Evolutionary conservation across 2,888 invertebrate genomes (phyloP), one percentile per base, ranked within the genome.

Genomic region (Leucoma salicis): DNA sequence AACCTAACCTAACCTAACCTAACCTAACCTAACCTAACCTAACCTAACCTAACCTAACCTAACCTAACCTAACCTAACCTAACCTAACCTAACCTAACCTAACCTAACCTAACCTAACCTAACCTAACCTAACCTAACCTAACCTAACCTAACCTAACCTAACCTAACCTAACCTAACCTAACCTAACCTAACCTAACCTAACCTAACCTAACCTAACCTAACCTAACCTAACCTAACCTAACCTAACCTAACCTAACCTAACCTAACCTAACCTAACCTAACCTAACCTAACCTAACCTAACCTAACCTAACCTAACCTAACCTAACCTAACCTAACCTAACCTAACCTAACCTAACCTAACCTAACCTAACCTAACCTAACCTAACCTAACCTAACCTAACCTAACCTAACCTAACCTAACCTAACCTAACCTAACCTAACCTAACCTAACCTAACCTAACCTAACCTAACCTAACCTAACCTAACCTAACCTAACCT

Each of bases 151-250:
- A 35, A 47, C 38, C 47, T 32, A 32, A 32, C 32, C 32, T 32
- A 32, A 32, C 38, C 47, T 36, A 35, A 47, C 34, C 47, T 35
- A 39, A 47, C 39, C 41, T 42, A 46, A 46, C 41, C 46, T 46
- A 46, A 46, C 46, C 46, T 42, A 42, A 46, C 46, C 46, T 46
- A 46, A 46, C 53, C 44, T 42, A 42, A 48, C 52, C 46, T 45
- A 49, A 48, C 52, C 42, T 46, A 48, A 48, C 51, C 41, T 49
- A 48, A 45, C 50, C 46, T 46, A 50, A 41, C 49, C 39, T 36
- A 40, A 40, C 40, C 40, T 40, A 40, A 40, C 40, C 35, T 35
- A 40, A 35, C 40, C 40, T 35, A 40, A 40, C 40, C 40, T 40
- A 40, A 40, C 40, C 40, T 40, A 40, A 40, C 40, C 40, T 40